Evolutionary conservation across 2,797 vertebrate genomes (phyloP).

Genomic region (Microctenopoma steveboyesi): DNA sequence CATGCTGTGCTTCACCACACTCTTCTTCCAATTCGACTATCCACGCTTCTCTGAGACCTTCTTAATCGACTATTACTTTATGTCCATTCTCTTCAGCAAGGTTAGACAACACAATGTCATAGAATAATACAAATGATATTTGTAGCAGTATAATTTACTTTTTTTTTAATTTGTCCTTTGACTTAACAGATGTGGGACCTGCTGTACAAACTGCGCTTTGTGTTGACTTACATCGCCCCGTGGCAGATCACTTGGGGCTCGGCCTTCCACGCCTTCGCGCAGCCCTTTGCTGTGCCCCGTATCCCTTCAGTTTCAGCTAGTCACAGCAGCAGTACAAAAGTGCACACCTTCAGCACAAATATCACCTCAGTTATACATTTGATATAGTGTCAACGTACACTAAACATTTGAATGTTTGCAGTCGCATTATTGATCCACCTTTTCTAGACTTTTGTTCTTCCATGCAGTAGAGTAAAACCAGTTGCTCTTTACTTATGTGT

Average conservation of each 20-base stretch:
- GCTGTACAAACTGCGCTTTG: constrained; percentile 95
- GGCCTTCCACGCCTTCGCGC: constrained; percentile 98
- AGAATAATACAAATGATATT: too few relatives aligned
- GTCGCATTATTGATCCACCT: neutral
- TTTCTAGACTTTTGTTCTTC: neutral
- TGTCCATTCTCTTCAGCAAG: constrained; percentile 95
- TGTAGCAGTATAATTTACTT: neutral
- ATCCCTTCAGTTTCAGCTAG: constrained; percentile 87
- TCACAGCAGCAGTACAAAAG: neutral
- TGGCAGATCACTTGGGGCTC: constrained; percentile 99
- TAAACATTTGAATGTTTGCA: neutral
- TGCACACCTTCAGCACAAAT: neutral
- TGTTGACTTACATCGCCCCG: constrained; percentile 97
- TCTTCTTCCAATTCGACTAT: constrained; percentile 94
- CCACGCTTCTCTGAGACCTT: constrained; percentile 91
- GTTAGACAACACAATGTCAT: constrained; percentile 61
- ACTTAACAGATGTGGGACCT: constrained; percentile 93
- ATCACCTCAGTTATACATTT: neutral
- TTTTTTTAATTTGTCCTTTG: constrained; percentile 25
- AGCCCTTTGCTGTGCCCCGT: constrained; percentile 99
- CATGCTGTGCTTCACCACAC: constrained; percentile 91
- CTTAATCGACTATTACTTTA: constrained; percentile 92
- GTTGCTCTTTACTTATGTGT: neutral
- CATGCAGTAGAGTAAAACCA: neutral
- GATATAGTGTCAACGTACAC: neutral